phyloP scores from a whole-genome alignment of 2,113 vertebrate species.

The Hypomesus transpacificus region DNA sequence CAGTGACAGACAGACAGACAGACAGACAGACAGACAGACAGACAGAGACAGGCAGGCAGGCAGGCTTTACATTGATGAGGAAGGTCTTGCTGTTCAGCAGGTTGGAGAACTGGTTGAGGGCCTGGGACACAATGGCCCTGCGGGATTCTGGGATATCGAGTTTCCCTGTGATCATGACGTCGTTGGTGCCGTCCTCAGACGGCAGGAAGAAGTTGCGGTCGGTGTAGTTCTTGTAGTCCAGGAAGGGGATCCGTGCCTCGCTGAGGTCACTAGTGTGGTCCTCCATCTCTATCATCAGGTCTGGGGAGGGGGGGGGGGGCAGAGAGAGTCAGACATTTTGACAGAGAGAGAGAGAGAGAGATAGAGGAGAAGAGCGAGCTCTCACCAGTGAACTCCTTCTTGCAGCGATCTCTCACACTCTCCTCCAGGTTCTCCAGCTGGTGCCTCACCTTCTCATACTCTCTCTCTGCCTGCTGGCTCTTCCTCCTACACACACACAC shows the following conservation, averaged over 20 bases:
- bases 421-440: slow-evolving; percentile 94
- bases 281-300: slow-evolving; percentile 99
- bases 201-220: slow-evolving; percentile 94
- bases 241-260: slow-evolving; percentile 89
- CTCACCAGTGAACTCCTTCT: slow-evolving; percentile 94
- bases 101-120: slow-evolving; percentile 95
- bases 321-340: background rate
- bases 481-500: slow-evolving; percentile 77
- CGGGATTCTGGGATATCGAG: slow-evolving; percentile 86
- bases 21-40: background rate
- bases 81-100: slow-evolving; percentile 97
- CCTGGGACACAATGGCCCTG: slow-evolving; percentile 79
- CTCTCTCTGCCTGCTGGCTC: slow-evolving; percentile 93
- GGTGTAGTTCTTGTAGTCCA: slow-evolving; percentile 93
- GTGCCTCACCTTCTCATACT: slow-evolving; percentile 93
- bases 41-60: background rate
- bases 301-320: slow-evolving; percentile 53
- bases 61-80: slow-evolving; percentile 82
- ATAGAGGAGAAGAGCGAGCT: too few species aligned
- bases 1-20: background rate
- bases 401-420: slow-evolving; percentile 93
- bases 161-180: slow-evolving; percentile 88
- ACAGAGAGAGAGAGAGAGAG: too few species aligned
- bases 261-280: slow-evolving; percentile 92
- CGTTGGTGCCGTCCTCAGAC: slow-evolving; percentile 87